A percentile compares a stretch with the other conserved stretches of the same genome.
Evolutionary conservation across 2,113 vertebrate genomes (phyloP).

Genomic region (Coptodon rendalli): DNA sequence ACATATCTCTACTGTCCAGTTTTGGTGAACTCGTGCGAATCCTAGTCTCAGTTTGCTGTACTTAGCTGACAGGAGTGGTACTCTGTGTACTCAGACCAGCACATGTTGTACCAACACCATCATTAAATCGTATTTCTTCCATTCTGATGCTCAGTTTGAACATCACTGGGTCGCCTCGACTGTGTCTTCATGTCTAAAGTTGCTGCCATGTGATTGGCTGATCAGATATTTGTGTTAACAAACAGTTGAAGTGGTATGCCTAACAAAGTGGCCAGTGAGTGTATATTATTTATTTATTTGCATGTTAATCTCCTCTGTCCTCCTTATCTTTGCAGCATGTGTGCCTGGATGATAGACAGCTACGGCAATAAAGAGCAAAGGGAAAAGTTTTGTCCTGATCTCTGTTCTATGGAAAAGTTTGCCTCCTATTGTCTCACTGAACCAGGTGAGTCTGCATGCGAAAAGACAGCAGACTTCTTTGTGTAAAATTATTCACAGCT

Average conservation of each 20-base stretch:
- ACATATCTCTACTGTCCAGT: not conserved
- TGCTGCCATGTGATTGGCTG: not conserved
- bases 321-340: conserved; percentile 80
- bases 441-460: conserved; percentile 75
- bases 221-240: not conserved
- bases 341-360: conserved; percentile 93
- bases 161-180: not conserved
- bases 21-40: not conserved
- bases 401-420: conserved; percentile 91
- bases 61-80: not conserved
- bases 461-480: not conserved
- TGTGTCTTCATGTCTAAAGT: not conserved
- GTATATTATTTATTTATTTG: not conserved
- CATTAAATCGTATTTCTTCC: not conserved
- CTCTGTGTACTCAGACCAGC: not conserved
- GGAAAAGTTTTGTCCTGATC: conserved; percentile 80
- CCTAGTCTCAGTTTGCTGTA: not conserved
- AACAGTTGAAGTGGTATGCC: not conserved
- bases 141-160: not conserved
- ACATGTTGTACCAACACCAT: not conserved
- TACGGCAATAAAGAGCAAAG: conserved; percentile 86
- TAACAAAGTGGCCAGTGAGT: not conserved
- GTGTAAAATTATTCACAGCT: not conserved
- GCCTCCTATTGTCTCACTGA: conserved; percentile 97
- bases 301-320: not conserved